Conservation (phyloP, 2,113 vertebrate genomes). For the Sterrhoptilus dennistouni region DNA sequence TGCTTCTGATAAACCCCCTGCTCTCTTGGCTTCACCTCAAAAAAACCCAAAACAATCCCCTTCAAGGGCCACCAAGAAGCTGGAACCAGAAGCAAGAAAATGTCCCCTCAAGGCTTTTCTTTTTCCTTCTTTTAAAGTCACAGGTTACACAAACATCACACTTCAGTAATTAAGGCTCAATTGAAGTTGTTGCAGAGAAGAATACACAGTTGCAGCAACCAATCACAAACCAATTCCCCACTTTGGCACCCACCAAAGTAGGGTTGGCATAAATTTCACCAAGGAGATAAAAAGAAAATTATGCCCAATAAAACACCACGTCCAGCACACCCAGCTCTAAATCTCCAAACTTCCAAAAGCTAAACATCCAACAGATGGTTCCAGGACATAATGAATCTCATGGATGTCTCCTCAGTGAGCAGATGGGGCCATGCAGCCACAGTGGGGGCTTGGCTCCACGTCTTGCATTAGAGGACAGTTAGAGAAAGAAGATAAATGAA, state of each 20-base stretch:
- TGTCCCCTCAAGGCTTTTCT: neutral
- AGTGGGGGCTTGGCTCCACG: neutral
- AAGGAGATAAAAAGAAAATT: neutral
- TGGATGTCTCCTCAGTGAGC: neutral
- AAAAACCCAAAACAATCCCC: neutral
- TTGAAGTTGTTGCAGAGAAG: neutral
- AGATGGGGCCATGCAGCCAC: neutral
- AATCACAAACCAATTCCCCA: neutral
- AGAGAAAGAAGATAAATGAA: slow-evolving; percentile 31
- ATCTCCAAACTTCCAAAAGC: neutral
- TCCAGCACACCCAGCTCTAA: neutral
- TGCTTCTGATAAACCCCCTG: neutral
- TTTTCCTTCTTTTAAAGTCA: slow-evolving; percentile 4
- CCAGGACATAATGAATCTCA: neutral
- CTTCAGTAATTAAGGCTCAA: neutral
- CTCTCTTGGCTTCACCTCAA: neutral
- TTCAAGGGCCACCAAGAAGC: neutral
- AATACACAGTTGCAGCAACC: neutral
- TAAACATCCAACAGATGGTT: neutral
- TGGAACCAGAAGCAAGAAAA: neutral
- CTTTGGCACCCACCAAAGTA: neutral
- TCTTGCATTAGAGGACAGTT: neutral
- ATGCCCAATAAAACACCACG: neutral
- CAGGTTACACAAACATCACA: slow-evolving; percentile 42
- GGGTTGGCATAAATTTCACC: neutral